A percentile compares a stretch with the other conserved stretches of the same genome.
Evolutionary conservation across 2,797 vertebrate genomes (phyloP).

Genomic region (Ptychobarbus kaznakovi): DNA sequence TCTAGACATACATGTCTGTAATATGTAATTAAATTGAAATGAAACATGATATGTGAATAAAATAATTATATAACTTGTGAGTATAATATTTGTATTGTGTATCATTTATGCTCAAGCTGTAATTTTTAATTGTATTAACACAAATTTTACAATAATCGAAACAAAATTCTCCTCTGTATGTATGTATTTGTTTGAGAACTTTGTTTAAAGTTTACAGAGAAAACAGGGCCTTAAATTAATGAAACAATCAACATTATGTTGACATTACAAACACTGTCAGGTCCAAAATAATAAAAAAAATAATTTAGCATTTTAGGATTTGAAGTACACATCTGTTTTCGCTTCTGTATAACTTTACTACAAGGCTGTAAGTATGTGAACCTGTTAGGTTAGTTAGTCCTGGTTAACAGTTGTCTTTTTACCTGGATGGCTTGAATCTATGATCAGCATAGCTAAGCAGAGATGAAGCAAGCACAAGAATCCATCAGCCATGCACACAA

Average conservation of each 20-base stretch:
- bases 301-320: not conserved
- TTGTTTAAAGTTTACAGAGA: not conserved
- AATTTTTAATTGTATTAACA: not conserved
- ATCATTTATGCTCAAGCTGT: not conserved
- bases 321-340: not conserved
- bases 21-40: not conserved
- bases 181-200: not conserved
- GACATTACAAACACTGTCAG: not conserved
- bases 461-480: slow-evolving; percentile 89
- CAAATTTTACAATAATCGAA: not conserved
- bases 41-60: not conserved
- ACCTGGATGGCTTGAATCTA: slow-evolving; percentile 80
- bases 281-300: not conserved
- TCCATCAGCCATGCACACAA: slow-evolving; percentile 66
- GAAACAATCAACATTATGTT: not conserved
- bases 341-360: not conserved
- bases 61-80: not conserved
- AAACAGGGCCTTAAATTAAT: not conserved
- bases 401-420: slow-evolving; percentile 67
- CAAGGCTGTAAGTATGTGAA: not conserved
- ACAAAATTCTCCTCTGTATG: not conserved
- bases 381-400: slow-evolving; percentile 70
- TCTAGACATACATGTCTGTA: not conserved
- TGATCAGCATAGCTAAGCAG: slow-evolving; percentile 79
- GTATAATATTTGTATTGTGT: not conserved